Evolutionary conservation across 2,797 vertebrate genomes (phyloP), one percentile per base, ranked within the genome.

Genomic region (Tachyglossus aculeatus): DNA sequence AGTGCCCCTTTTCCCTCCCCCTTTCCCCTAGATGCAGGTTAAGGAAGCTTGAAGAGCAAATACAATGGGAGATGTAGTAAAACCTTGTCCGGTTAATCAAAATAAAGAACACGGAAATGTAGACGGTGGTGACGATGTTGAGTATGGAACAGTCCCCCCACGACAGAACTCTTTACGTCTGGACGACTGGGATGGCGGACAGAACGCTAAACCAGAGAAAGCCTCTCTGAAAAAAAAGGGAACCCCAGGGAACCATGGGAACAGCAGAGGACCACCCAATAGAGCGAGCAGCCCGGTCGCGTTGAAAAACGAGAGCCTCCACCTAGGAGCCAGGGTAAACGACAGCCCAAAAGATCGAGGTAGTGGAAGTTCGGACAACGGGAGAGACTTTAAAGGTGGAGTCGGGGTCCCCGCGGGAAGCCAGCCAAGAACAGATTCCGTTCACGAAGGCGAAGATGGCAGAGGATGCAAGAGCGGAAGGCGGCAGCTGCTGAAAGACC

Each of bases 31-130:
- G 93, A 88, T 89, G 68, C 19, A 25, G 31, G 37, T 72, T 72
- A 37, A 60, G 79, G 38, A 78, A 64, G 62, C n/a, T 50, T 80
- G 67, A 71, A 88, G 50, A 82, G 86, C 48, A 88, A 74, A 81
- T 76, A 85, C 51, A 59, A 97, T 97, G 95, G 95, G 94, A 84
- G 95, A 97, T 83, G 84, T 89, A 13, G 82, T 90, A 80, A 95
- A 94, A 84, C 63, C 90, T 75, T 92, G 82, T 77, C 88, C 91
- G 86, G 72, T 82, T 39, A 96, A 92, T 83, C 92, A 91, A 71
- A 81, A 78, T 77, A 90, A 91, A 84, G 93, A 94, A 18, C 88
- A 85, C 41, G 93, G 89, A 54, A 32, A 73, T 72, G 21, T 86
- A 9, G 90, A 90, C 70, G 93, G 93, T 53, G 82, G 90, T 4